phyloP scores from a whole-genome alignment of 1,140 invertebrate genomes.

The Pogonus chalceus region DNA sequence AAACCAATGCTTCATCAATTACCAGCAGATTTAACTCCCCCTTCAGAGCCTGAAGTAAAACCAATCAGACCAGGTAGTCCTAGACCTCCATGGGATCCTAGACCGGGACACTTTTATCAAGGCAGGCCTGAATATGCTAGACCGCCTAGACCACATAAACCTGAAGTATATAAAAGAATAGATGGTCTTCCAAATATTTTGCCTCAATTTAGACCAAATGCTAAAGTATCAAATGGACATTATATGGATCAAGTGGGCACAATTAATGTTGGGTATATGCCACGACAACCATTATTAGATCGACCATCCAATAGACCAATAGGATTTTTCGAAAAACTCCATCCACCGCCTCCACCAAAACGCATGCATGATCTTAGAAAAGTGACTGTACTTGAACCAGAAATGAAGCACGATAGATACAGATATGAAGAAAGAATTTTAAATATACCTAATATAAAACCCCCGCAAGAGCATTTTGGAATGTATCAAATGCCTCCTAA shows the following conservation, averaged over 20 bases:
- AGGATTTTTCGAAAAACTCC: constrained; percentile 35
- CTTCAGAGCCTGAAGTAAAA: constrained; percentile 22
- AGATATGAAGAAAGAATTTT: constrained; percentile 2
- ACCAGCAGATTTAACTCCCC: constrained; percentile 32
- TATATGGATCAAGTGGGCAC: constrained; percentile 35
- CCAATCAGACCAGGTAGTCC: constrained; percentile 17
- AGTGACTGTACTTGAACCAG: constrained; percentile 17
- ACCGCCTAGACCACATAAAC: constrained; percentile 24
- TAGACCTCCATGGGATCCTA: constrained; percentile 32
- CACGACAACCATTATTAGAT: constrained; percentile 31
- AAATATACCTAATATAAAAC: neutral
- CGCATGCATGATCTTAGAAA: constrained; percentile 25
- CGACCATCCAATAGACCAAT: constrained; percentile 31
- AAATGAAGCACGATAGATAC: constrained; percentile 7
- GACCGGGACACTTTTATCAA: constrained; percentile 32
- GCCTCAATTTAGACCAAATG: constrained; percentile 59
- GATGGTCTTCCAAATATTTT: constrained; percentile 54
- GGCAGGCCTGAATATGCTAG: constrained; percentile 30
- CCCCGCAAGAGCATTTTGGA: constrained; percentile 20
- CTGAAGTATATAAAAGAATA: constrained; percentile 30
- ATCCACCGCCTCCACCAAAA: constrained; percentile 39
- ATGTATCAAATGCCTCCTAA: constrained; percentile 30
- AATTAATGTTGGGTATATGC: constrained; percentile 26
- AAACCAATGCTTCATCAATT: constrained; percentile 35
- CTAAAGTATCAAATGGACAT: constrained; percentile 45